A percentile compares a stretch with the other conserved stretches of the same genome.
These are phyloP conservation scores for Camponotus pennsylvanicus DNA, from an alignment of 1,140 invertebrate species.

Conservation along the genomic window DNA sequence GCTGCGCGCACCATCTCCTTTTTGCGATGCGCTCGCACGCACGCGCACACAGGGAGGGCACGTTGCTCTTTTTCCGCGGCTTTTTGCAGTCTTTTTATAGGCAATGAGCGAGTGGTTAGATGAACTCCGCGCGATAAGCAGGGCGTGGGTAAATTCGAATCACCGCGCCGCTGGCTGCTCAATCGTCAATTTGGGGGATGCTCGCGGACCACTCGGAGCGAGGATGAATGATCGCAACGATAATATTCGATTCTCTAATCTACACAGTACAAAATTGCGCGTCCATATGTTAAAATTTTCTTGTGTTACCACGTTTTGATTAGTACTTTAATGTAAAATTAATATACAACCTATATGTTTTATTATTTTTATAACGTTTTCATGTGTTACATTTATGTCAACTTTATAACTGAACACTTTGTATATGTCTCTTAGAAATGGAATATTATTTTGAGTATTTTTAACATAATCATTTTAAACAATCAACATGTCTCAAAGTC, in stretches of 20 bases:
- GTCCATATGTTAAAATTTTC: no score
- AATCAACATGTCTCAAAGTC: no score
- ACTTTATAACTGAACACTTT: no score
- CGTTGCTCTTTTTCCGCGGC: constrained; percentile 59
- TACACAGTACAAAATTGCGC: no score
- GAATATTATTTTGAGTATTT: no score
- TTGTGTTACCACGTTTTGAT: no score
- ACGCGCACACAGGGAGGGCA: constrained; percentile 48
- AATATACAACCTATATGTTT: no score
- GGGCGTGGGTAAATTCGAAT: constrained; percentile 66
- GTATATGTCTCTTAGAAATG: no score
- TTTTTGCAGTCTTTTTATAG: constrained; percentile 73
- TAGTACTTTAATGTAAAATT: no score
- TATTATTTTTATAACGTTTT: no score
- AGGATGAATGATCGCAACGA: constrained; percentile 8
- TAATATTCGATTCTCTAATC: background rate
- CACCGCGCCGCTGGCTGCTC: constrained; percentile 32
- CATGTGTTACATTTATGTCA: no score
- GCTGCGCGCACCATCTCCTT: constrained; percentile 51
- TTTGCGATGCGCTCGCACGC: constrained; percentile 56
- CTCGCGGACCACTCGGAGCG: constrained; percentile 28
- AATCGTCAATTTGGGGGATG: constrained; percentile 46
- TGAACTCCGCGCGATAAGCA: constrained; percentile 71
- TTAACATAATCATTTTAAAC: no score
- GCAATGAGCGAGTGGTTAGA: constrained; percentile 68